Evolutionary conservation across 2,797 vertebrate species (phyloP).

Genomic region (Discoglossus pictus): DNA sequence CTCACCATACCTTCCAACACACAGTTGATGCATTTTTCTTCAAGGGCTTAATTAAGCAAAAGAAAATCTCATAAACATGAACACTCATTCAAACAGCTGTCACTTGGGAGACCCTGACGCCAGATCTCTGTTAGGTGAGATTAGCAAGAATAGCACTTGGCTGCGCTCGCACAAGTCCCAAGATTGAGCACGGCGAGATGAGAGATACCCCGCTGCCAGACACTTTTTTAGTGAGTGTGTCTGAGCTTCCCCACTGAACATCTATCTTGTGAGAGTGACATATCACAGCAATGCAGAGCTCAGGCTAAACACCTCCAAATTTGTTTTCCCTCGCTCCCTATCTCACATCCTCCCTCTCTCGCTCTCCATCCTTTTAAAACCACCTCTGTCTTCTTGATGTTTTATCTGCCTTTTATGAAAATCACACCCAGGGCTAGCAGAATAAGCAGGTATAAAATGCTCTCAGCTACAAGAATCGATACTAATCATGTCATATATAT

Average conservation of each 20-base stretch:
- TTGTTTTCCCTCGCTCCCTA: conserved; percentile 1
- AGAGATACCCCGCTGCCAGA: conserved; percentile 24
- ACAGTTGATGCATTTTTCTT: conserved; percentile 11
- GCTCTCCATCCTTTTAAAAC: too few relatives aligned
- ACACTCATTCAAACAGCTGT: conserved; percentile 9
- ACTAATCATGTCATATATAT: too few relatives aligned
- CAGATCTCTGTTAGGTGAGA: conserved; percentile 28
- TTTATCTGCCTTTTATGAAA: conserved; percentile 13
- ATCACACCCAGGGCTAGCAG: not conserved
- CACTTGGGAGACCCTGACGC: conserved; percentile 10
- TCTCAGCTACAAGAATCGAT: too few relatives aligned
- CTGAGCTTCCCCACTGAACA: conserved; percentile 14
- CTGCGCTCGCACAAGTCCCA: not conserved
- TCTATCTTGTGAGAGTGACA: conserved; percentile 35
- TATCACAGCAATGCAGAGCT: conserved; percentile 29
- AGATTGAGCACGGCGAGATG: not conserved
- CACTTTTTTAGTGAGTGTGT: not conserved
- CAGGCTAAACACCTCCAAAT: conserved; percentile 21
- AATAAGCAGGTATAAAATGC: not conserved
- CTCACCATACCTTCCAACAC: not conserved
- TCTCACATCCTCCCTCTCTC: conserved; percentile 2
- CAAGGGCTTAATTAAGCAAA: conserved; percentile 45
- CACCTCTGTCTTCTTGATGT: not conserved
- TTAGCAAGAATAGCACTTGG: conserved; percentile 28
- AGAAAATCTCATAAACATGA: conserved; percentile 37